These are phyloP conservation scores for Sylvilagus floridanus DNA, from an alignment of 2,797 vertebrate genomes.

Conservation along the genomic window DNA sequence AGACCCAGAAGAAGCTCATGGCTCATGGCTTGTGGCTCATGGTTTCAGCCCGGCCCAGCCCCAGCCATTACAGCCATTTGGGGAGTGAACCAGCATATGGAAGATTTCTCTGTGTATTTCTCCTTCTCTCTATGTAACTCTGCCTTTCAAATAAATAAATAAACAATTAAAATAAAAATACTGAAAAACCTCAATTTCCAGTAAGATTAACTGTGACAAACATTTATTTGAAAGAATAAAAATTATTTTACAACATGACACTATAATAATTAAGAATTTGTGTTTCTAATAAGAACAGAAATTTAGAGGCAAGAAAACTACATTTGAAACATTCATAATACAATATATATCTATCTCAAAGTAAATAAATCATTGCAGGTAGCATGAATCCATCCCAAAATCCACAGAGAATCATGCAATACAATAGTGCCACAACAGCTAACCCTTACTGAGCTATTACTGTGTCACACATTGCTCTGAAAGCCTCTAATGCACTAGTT, in stretches of 20 bases:
- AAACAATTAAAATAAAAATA: background rate
- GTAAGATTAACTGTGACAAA: background rate
- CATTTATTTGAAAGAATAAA: background rate
- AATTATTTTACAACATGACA: background rate
- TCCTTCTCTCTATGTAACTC: no score
- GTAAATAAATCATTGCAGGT: background rate
- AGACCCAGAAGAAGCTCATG: no score
- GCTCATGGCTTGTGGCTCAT: no score
- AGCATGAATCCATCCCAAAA: background rate
- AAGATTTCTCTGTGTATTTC: no score
- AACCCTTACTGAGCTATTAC: background rate
- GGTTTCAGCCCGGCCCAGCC: no score
- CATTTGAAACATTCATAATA: background rate
- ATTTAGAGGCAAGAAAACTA: background rate
- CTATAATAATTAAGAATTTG: background rate
- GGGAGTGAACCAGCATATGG: no score
- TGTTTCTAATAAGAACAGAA: background rate
- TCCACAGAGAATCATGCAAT: background rate
- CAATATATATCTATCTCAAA: background rate
- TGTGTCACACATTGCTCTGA: background rate
- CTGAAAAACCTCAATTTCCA: background rate
- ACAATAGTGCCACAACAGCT: background rate
- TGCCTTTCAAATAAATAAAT: background rate
- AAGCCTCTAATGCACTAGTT: background rate
- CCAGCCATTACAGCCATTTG: no score